Percentiles rank a stretch among this genome's conserved stretches.
Evolutionary conservation across 2,888 invertebrate genomes (phyloP).

Genomic region (Anthophora plumipes): DNA sequence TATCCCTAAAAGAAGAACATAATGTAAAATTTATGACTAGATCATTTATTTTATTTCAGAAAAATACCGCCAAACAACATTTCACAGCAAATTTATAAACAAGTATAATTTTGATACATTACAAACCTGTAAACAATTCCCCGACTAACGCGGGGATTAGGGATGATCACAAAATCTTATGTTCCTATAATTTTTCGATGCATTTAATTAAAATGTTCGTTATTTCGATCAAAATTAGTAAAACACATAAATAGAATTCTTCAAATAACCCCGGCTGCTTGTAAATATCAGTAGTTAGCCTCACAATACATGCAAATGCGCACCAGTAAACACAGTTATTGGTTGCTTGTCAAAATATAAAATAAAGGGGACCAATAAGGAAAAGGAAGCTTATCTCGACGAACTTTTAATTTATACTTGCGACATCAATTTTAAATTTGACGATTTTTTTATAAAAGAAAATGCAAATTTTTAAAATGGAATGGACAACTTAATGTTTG

Average conservation of each 20-base stretch:
- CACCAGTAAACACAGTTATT: conserved; percentile 35
- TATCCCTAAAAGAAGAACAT: conserved; percentile 11
- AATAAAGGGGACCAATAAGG: conserved; percentile 29
- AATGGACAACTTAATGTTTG: neutral
- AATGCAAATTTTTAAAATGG: neutral
- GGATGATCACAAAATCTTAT: conserved; percentile 19
- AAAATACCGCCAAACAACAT: conserved; percentile 19
- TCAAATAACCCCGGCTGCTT: conserved; percentile 46
- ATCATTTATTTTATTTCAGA: neutral
- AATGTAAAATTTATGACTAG: neutral
- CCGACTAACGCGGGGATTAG: conserved; percentile 37
- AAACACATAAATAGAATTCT: conserved; percentile 32
- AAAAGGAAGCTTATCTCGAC: neutral
- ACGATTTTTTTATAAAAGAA: neutral
- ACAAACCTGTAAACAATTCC: conserved; percentile 42
- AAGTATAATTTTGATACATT: conserved; percentile 26
- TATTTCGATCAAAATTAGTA: conserved; percentile 11
- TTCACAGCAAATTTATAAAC: conserved; percentile 31
- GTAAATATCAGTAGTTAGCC: conserved; percentile 11
- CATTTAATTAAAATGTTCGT: conserved; percentile 32
- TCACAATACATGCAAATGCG: conserved; percentile 27
- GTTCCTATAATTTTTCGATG: conserved; percentile 4
- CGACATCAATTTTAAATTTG: conserved; percentile 4
- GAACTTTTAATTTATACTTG: neutral
- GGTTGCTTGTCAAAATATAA: conserved; percentile 41